phyloP scores from a whole-genome alignment of 2,113 vertebrate species.

The Hipposideros armiger region DNA sequence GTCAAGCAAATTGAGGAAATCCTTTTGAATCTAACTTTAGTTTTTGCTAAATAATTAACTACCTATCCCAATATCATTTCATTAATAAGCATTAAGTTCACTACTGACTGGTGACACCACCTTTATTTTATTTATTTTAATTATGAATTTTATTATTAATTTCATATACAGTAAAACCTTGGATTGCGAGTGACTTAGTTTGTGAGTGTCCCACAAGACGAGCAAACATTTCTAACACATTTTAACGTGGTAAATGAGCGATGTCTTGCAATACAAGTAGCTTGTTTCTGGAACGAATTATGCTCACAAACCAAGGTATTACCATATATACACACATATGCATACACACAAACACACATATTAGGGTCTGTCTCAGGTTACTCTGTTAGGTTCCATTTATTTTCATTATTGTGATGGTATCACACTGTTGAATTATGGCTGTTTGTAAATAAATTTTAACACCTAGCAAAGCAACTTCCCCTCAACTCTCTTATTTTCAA shows the following conservation, averaged over 20 bases:
- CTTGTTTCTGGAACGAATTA: too few relatives aligned
- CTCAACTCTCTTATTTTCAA: background rate
- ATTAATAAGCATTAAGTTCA: background rate
- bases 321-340: too few relatives aligned
- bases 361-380: background rate
- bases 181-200: too few relatives aligned
- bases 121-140: background rate
- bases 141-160: background rate
- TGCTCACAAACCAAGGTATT: too few relatives aligned
- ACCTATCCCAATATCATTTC: background rate
- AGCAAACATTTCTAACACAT: too few relatives aligned
- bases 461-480: background rate
- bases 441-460: slow-evolving; percentile 27
- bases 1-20: background rate
- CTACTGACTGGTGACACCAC: background rate
- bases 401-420: background rate
- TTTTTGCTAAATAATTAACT: background rate
- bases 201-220: too few relatives aligned
- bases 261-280: too few relatives aligned
- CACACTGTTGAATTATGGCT: background rate
- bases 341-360: background rate
- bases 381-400: background rate
- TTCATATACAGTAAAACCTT: background rate
- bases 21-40: background rate
- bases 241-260: too few relatives aligned